Evolutionary conservation across 2,113 vertebrate genomes (phyloP).

Genomic region (Phrynosoma platyrhinos): DNA sequence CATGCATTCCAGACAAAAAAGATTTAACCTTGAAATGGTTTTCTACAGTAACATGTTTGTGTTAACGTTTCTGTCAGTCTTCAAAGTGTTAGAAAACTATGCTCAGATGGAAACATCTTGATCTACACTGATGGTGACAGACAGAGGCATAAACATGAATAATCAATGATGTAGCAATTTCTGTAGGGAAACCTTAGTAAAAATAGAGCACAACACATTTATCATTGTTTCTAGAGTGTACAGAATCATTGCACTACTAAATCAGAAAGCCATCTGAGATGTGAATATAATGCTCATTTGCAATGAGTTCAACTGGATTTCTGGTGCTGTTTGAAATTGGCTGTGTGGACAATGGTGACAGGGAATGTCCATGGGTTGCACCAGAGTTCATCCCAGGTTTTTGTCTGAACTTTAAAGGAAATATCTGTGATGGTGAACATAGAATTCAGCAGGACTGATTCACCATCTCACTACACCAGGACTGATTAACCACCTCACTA

Average conservation of each 20-base stretch:
- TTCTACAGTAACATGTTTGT: neutral
- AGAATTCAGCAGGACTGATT: no score
- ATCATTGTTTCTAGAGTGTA: neutral
- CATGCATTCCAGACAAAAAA: neutral
- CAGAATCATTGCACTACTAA: neutral
- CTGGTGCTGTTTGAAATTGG: no score
- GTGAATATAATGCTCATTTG: neutral
- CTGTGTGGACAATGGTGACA: neutral
- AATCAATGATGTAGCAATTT: neutral
- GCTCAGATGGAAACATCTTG: neutral
- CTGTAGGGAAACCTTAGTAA: neutral
- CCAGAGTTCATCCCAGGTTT: no score
- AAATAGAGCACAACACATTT: neutral
- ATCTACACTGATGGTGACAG: fast-evolving
- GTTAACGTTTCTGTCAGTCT: neutral
- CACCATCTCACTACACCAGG: no score
- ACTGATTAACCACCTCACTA: no score
- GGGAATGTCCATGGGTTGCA: no score
- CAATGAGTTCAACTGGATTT: neutral
- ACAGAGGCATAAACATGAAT: neutral
- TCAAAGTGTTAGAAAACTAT: slow-evolving; percentile 14
- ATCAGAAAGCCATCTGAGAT: neutral
- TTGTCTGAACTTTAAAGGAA: no score
- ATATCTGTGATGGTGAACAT: no score
- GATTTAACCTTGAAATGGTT: neutral